Percentiles rank a stretch among this genome's conserved stretches.
Conservation (phyloP, 2,888 invertebrate species). For the Tipula helvola region DNA sequence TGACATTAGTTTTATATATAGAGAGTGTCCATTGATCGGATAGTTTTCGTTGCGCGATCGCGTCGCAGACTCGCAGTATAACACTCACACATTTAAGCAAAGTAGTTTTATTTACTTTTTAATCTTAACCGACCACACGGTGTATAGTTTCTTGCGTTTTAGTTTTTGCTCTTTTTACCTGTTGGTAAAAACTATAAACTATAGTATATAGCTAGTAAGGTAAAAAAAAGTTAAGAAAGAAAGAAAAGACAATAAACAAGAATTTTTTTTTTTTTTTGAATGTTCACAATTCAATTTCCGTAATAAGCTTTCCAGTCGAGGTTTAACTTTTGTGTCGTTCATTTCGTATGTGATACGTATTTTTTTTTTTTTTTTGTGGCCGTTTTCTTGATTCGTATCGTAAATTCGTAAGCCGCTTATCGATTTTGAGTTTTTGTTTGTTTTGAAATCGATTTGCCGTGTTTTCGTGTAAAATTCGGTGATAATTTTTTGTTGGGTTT, state of each 20-base stretch:
- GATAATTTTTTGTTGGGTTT: not conserved
- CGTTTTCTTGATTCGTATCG: not conserved
- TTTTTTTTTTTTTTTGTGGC: not conserved
- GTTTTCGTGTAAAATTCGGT: too few relatives aligned
- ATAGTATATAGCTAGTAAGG: not conserved
- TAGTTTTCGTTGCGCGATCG: not conserved
- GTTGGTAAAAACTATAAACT: not conserved
- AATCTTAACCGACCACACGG: not conserved
- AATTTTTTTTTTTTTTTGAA: not conserved
- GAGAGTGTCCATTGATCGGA: not conserved
- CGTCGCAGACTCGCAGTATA: not conserved
- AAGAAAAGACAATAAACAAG: not conserved
- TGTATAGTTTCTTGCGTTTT: not conserved
- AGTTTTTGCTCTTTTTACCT: not conserved
- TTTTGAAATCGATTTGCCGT: too few relatives aligned
- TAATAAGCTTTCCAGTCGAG: not conserved
- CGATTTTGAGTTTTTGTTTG: not conserved
- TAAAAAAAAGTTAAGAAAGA: not conserved
- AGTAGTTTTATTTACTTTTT: not conserved
- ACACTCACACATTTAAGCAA: not conserved
- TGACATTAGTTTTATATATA: not conserved
- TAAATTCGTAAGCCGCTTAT: not conserved
- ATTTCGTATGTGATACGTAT: not conserved
- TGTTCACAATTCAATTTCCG: not conserved
- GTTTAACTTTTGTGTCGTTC: not conserved